Percentiles rank a stretch among this genome's conserved stretches.
These are phyloP conservation scores for Sebastolobus alascanus DNA, from an alignment of 2,797 vertebrate genomes.

Conservation along the genomic window DNA sequence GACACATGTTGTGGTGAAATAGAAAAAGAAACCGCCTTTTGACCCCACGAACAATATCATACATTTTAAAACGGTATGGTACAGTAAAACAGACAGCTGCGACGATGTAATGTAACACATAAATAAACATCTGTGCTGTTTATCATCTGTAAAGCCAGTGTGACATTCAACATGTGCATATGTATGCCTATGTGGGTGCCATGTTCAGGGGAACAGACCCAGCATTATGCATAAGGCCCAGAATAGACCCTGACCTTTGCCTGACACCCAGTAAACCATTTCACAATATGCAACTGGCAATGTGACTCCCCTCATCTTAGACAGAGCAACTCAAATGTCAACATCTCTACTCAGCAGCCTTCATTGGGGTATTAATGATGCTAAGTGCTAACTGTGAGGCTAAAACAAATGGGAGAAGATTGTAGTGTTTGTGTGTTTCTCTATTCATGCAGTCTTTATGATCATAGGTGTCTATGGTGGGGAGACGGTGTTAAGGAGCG, in stretches of 20 bases:
- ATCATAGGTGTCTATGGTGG: constrained; percentile 55
- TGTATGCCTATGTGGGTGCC: constrained; percentile 32
- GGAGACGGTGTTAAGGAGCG: constrained; percentile 49
- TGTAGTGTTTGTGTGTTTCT: not conserved
- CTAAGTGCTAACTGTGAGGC: not conserved
- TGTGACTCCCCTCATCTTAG: constrained; percentile 59
- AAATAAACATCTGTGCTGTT: constrained; percentile 44
- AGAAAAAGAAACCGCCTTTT: not conserved
- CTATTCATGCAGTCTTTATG: constrained; percentile 37
- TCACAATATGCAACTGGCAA: constrained; percentile 66
- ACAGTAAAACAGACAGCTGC: constrained; percentile 28
- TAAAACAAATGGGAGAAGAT: constrained; percentile 25
- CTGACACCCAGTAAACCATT: constrained; percentile 71
- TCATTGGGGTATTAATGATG: constrained; percentile 14
- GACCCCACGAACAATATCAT: not conserved
- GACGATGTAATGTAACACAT: constrained; percentile 16
- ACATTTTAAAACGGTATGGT: constrained; percentile 1
- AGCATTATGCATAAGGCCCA: constrained; percentile 59
- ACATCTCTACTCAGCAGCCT: constrained; percentile 27
- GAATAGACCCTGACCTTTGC: constrained; percentile 78
- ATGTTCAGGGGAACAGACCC: constrained; percentile 44
- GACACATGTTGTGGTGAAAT: not conserved
- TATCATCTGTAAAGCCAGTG: constrained; percentile 23
- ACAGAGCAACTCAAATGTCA: constrained; percentile 57
- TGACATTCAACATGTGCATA: constrained; percentile 43